phyloP scores from a whole-genome alignment of 2,113 vertebrate genomes.

The Eublepharis macularius region DNA sequence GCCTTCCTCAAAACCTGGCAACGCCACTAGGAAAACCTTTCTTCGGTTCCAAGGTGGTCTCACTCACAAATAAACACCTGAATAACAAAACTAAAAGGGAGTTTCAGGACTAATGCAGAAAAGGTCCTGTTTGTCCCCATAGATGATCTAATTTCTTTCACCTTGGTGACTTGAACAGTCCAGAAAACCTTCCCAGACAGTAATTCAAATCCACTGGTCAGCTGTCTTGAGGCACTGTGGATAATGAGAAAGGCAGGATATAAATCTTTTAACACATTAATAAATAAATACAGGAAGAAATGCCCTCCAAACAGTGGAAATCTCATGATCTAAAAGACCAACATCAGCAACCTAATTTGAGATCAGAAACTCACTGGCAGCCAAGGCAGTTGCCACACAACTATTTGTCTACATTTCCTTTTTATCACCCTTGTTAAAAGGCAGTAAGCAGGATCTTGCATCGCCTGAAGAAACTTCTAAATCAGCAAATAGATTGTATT shows the following conservation, averaged over 20 bases:
- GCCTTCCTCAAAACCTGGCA: no score
- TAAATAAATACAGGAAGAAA: background rate
- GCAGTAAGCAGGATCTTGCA: background rate
- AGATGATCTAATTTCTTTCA: background rate
- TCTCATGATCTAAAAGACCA: background rate
- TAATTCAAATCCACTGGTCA: no score
- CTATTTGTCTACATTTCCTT: background rate
- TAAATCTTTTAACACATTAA: no score
- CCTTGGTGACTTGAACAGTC: background rate
- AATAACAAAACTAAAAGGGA: background rate
- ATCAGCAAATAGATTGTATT: background rate
- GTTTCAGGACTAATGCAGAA: background rate
- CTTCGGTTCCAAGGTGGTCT: no score
- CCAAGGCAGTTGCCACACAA: background rate
- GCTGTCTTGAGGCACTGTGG: no score
- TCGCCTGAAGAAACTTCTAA: background rate
- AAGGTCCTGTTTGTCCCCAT: background rate
- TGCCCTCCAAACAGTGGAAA: background rate
- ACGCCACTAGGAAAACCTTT: no score
- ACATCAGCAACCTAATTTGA: background rate
- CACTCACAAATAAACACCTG: no score
- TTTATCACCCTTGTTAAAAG: background rate
- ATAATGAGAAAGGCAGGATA: no score
- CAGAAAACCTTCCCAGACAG: background rate
- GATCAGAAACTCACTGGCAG: no score